phyloP scores from a whole-genome alignment of 2,888 invertebrate genomes.

The Saturnia japonica region DNA sequence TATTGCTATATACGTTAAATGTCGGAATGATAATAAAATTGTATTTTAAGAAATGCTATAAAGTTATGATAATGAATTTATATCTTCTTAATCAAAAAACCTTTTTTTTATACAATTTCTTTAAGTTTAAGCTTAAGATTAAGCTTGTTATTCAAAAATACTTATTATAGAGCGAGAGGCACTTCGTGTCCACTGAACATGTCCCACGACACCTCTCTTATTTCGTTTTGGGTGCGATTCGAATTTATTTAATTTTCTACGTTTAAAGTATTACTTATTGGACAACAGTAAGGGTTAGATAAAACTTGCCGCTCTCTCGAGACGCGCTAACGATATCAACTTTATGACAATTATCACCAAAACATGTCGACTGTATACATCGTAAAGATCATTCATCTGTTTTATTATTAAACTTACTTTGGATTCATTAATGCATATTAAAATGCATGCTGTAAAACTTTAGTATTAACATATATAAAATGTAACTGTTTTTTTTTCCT shows the following conservation, averaged over 20 bases:
- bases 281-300: constrained; percentile 2
- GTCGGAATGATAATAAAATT: too few species aligned
- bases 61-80: too few species aligned
- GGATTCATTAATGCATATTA: not conserved
- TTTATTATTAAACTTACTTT: not conserved
- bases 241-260: not conserved
- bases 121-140: too few species aligned
- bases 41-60: too few species aligned
- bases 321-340: constrained; percentile 3
- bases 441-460: not conserved
- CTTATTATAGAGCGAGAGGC: too few species aligned
- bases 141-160: too few species aligned
- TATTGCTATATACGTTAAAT: too few species aligned
- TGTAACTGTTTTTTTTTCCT: not conserved
- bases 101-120: too few species aligned
- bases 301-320: not conserved
- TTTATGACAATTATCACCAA: constrained; percentile 7
- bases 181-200: too few species aligned
- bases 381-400: not conserved
- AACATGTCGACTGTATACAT: constrained; percentile 10
- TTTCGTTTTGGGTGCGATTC: not conserved
- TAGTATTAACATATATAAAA: not conserved
- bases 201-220: not conserved
- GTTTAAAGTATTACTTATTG: not conserved
- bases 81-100: too few species aligned